A percentile compares a stretch with the other conserved stretches of the same genome.
Conservation (phyloP, 2,797 vertebrate genomes). For the Mionectes olivaceus region DNA sequence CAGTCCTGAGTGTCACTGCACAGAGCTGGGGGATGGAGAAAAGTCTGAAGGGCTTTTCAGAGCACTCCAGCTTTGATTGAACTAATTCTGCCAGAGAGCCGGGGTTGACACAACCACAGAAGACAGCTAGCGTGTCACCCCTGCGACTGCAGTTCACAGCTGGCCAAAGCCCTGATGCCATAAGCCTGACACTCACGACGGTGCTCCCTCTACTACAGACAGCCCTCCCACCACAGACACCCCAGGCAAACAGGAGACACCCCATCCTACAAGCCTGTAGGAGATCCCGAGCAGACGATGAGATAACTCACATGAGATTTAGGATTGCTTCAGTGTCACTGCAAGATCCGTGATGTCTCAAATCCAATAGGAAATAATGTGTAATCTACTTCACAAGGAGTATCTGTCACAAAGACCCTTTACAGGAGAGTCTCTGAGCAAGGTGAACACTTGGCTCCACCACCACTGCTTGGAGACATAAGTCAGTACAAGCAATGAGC, state of each 20-base stretch:
- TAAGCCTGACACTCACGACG: accelerated
- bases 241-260: not conserved
- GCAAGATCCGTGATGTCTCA: not conserved
- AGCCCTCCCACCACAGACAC: not conserved
- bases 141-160: not conserved
- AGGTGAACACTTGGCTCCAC: not conserved
- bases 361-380: not conserved
- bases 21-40: not conserved
- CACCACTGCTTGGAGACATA: not conserved
- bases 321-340: not conserved
- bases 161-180: not conserved
- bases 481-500: not conserved
- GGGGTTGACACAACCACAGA: not conserved
- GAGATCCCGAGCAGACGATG: not conserved
- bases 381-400: not conserved
- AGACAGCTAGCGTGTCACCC: slow-evolving; percentile 49
- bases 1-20: not conserved
- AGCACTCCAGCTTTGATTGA: slow-evolving; percentile 22
- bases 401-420: not conserved
- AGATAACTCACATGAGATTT: not conserved
- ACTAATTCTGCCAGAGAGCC: slow-evolving; percentile 27
- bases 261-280: not conserved
- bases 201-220: not conserved
- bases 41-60: slow-evolving; percentile 25
- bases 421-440: not conserved